Evolutionary conservation across 2,113 vertebrate genomes (phyloP).

Genomic region (Colinus virginianus): DNA sequence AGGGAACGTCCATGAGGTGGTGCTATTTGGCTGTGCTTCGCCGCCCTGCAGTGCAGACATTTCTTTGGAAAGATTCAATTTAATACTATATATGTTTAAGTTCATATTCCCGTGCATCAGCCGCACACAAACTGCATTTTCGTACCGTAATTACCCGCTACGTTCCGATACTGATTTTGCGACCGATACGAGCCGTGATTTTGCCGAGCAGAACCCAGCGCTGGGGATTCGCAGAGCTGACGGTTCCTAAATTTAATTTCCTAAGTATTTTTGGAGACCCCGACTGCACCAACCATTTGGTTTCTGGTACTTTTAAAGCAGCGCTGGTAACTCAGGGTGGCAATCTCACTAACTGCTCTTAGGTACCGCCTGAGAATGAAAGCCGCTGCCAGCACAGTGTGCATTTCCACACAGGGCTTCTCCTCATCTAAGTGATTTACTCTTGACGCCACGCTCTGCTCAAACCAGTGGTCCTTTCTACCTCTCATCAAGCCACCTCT

Average conservation of each 20-base stretch:
- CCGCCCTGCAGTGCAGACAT: conserved; percentile 64
- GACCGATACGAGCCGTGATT: neutral
- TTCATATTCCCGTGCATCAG: conserved; percentile 54
- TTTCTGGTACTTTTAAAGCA: neutral
- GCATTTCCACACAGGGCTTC: neutral
- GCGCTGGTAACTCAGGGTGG: neutral
- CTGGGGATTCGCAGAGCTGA: neutral
- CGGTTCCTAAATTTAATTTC: neutral
- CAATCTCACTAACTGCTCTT: neutral
- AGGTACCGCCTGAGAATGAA: neutral
- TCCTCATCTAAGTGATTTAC: neutral
- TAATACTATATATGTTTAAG: neutral
- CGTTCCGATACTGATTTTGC: conserved; percentile 24
- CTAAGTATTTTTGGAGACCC: conserved; percentile 37
- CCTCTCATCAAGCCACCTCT: neutral
- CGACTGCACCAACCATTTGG: neutral
- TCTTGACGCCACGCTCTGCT: neutral
- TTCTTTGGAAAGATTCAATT: conserved; percentile 25
- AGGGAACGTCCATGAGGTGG: conserved; percentile 84
- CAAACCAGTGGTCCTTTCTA: neutral
- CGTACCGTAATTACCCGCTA: conserved; percentile 19
- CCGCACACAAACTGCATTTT: conserved; percentile 55
- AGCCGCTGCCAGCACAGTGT: rapidly evolving
- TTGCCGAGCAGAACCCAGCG: neutral
- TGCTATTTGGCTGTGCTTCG: conserved; percentile 82